A percentile compares a stretch with the other conserved stretches of the same genome.
Conservation (phyloP, 2,888 invertebrate species). For the Petrolisthes manimaculis region DNA sequence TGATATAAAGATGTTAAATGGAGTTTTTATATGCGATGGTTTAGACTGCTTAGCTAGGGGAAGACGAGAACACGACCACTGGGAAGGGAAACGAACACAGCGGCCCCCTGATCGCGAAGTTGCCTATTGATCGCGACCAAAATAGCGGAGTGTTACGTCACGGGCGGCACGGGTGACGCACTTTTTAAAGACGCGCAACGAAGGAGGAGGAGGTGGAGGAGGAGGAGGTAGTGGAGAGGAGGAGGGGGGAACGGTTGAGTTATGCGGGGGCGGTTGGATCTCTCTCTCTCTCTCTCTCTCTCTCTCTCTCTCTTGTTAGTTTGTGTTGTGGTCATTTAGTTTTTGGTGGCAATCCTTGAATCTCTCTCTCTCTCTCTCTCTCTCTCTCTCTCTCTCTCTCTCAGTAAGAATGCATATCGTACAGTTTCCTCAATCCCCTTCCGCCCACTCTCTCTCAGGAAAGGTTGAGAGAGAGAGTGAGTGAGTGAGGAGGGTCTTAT, state of each 20-base stretch:
- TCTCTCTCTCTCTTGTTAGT: background rate
- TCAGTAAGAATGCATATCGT: background rate
- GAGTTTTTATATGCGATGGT: no score
- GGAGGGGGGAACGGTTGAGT: constrained; percentile 47
- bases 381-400: background rate
- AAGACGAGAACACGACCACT: no score
- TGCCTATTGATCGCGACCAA: constrained; percentile 60
- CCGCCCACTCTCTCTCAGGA: constrained; percentile 1
- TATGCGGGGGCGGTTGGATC: constrained; percentile 53
- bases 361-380: background rate
- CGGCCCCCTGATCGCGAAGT: constrained; percentile 56
- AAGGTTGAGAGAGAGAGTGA: no score
- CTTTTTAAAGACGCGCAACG: constrained; percentile 61
- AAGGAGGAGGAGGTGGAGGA: constrained; percentile 54
- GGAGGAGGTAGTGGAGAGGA: constrained; percentile 29
- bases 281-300: constrained; percentile 12
- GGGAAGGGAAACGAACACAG: constrained; percentile 24
- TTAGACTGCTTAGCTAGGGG: no score
- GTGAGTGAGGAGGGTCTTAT: no score
- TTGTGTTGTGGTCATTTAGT: no score
- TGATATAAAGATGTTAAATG: no score
- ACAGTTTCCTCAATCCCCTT: background rate
- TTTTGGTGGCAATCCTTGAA: no score
- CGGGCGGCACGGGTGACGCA: constrained; percentile 57
- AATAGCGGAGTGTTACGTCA: constrained; percentile 60